A percentile compares a stretch with the other conserved stretches of the same genome.
Conservation (phyloP, 2,888 invertebrate genomes). For the Phortica magna region DNA sequence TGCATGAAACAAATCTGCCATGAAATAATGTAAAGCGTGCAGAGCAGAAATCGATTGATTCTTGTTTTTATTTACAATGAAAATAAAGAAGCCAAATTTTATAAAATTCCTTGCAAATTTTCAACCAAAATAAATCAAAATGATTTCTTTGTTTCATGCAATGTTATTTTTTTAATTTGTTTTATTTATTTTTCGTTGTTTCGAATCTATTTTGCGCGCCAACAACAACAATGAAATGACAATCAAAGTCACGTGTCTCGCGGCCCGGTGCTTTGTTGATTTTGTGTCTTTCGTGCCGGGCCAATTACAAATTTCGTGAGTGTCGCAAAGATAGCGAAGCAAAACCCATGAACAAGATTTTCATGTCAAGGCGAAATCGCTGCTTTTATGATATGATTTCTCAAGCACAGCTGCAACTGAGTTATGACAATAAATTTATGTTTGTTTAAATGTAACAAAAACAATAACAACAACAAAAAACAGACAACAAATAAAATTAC, state of each 20-base stretch:
- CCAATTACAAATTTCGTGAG: conserved; percentile 49
- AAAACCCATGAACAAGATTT: background rate
- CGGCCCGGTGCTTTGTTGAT: no score
- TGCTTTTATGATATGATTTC: conserved; percentile 5
- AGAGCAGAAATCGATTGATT: no score
- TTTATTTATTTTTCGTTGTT: conserved; percentile 45
- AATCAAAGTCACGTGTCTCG: conserved; percentile 63
- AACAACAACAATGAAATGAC: conserved; percentile 62
- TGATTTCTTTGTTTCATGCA: no score
- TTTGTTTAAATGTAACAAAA: conserved; percentile 12
- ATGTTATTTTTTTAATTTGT: conserved; percentile 53
- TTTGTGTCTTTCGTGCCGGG: background rate
- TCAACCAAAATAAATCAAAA: background rate
- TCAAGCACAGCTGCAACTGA: background rate
- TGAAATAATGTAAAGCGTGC: no score
- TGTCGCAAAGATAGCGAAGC: conserved; percentile 15
- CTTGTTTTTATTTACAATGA: no score
- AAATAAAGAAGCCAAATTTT: background rate
- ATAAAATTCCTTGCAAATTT: background rate
- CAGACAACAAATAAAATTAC: background rate
- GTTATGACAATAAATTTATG: background rate
- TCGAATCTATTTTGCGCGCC: background rate
- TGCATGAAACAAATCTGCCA: no score
- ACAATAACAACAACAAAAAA: conserved; percentile 36
- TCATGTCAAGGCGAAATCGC: conserved; percentile 55